Base-by-base conservation (phyloP, 1,140 invertebrate species). In the Drosophila sproati region DNA sequence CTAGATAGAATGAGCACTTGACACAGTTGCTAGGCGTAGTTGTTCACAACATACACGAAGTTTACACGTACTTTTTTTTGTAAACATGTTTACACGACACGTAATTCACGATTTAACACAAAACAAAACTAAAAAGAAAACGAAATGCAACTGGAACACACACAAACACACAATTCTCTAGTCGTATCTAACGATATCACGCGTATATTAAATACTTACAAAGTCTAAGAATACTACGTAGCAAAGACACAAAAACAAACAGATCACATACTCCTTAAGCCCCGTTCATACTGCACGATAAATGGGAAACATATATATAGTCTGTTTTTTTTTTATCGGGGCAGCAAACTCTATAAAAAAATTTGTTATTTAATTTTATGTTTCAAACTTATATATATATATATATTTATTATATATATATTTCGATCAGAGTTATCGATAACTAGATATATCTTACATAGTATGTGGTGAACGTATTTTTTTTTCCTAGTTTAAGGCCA, bases 341-440 rank as follows among this genome's bases (percentile, higher is more conserved):
- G 54, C 47, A 67, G 64, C 63, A 82, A 79, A 70, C 86, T 68
- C 75, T 82, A 86, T 64, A 54, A 80, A 77, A 35, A 80, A 77
- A 87, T 87, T 87, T 87, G 83, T 87, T 87, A 67, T 88, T 87
- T 87, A 87, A 87, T 87, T 88, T 87, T 87, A 87, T 87, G 83
- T 87, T 87, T 60, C 28, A 69, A 76, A 70, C 73, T 79, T 55
- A 62, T 57, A 20, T 63, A 78, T 61, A 66, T 62, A 63, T 61
- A 37, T 41, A 64, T 60, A 45, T 20, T 20, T 60, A 67, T 66
- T 56, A 82, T 52, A 60, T 61, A 60, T 50, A 54, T 81, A 29
- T 62, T 73, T 73, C 43, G 57, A 60, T 60, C 12, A 60, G 5
- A 48, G 31, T 5, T 35, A 60, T 60, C 57, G 57, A 47, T 48